Percentiles rank a stretch among this genome's conserved stretches.
These are phyloP conservation scores for Apeltes quadracus DNA, from an alignment of 2,113 vertebrate genomes.

Conservation along the genomic window DNA sequence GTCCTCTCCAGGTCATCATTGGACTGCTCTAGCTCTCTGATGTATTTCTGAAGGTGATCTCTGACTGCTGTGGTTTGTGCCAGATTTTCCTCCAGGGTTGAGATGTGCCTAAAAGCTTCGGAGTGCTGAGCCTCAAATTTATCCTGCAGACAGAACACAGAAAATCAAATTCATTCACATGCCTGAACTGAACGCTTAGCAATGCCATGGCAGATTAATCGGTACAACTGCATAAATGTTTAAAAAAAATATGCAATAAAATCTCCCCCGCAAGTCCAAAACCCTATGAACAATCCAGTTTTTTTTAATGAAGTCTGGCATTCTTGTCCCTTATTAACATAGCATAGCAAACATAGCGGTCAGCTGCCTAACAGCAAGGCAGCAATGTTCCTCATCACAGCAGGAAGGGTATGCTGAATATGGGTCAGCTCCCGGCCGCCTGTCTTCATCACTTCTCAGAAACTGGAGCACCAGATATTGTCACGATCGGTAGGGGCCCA, in stretches of 20 bases:
- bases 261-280: constrained; percentile 6
- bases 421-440: constrained; percentile 17
- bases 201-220: neutral
- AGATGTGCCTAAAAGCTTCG: constrained; percentile 88
- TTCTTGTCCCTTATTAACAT: constrained; percentile 34
- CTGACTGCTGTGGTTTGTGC: constrained; percentile 88
- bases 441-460: constrained; percentile 2
- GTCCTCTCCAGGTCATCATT: constrained; percentile 97
- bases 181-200: neutral
- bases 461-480: constrained; percentile 14
- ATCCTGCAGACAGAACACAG: constrained; percentile 80
- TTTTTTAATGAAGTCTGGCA: constrained; percentile 42
- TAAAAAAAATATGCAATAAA: too few species aligned
- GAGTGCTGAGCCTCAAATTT: constrained; percentile 91
- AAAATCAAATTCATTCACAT: neutral
- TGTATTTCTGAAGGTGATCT: constrained; percentile 96
- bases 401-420: neutral
- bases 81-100: constrained; percentile 89
- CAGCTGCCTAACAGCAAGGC: constrained; percentile 58
- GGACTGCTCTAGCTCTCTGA: constrained; percentile 93
- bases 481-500: neutral
- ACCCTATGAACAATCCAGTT: constrained; percentile 12
- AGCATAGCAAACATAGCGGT: constrained; percentile 61
- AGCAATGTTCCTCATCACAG: constrained; percentile 48
- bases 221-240: neutral